A percentile compares a stretch with the other conserved stretches of the same genome.
Evolutionary conservation across 2,797 vertebrate genomes (phyloP).

Genomic region (Karalla daura): DNA sequence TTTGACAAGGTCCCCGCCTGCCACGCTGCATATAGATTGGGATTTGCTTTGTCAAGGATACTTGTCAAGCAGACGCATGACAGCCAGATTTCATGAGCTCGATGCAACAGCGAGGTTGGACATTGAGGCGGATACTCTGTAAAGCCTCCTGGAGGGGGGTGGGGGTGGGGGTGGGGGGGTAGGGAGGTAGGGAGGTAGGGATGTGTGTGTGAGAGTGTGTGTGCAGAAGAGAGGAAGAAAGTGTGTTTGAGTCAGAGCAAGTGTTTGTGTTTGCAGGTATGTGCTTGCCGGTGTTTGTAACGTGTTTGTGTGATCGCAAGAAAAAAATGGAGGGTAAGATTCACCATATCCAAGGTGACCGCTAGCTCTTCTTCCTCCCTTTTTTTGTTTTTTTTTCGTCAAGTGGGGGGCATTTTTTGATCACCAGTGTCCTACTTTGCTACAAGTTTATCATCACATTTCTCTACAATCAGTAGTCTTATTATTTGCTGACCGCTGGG

Average conservation of each 20-base stretch:
- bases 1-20: constrained; percentile 79
- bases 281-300: not conserved
- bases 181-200: no score
- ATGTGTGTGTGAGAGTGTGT: no score
- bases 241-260: constrained; percentile 40
- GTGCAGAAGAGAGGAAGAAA: constrained; percentile 16
- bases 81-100: constrained; percentile 77
- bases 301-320: constrained; percentile 42
- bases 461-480: constrained; percentile 62
- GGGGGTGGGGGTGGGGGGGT: constrained; percentile 18
- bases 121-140: constrained; percentile 48
- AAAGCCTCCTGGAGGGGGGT: constrained; percentile 59
- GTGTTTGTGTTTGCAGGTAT: constrained; percentile 45
- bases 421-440: constrained; percentile 70
- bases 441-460: constrained; percentile 53
- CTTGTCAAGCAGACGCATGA: constrained; percentile 77
- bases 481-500: constrained; percentile 55
- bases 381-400: constrained; percentile 8
- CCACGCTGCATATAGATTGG: constrained; percentile 79
- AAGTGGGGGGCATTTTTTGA: constrained; percentile 51
- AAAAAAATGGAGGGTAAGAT: constrained; percentile 56
- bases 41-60: constrained; percentile 82
- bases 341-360: constrained; percentile 67
- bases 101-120: constrained; percentile 60
- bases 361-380: constrained; percentile 1